phyloP scores from a whole-genome alignment of 2,797 vertebrate genomes.

The Hypotaenidia philippensis region DNA sequence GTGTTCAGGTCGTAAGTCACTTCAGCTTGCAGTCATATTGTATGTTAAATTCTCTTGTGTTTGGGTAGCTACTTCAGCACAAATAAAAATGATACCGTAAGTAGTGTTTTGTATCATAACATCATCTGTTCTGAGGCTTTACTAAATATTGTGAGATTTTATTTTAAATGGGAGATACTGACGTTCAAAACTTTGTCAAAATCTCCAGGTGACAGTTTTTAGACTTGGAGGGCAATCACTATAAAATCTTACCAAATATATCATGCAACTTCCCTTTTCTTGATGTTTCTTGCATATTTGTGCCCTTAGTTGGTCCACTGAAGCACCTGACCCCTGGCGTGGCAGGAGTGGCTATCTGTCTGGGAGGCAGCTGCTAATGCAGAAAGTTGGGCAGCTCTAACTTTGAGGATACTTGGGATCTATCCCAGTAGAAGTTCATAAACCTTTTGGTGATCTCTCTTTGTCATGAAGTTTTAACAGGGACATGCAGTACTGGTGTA shows the following conservation, averaged over 20 bases:
- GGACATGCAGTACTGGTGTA: too few relatives aligned
- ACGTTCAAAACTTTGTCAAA: not conserved
- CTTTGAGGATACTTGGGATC: not conserved
- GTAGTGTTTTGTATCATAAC: not conserved
- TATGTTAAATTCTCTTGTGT: not conserved
- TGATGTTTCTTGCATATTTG: not conserved
- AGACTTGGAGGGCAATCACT: not conserved
- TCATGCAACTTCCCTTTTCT: not conserved
- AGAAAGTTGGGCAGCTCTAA: not conserved
- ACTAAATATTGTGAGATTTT: not conserved
- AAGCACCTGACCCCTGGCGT: fast-evolving
- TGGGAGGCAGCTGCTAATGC: not conserved
- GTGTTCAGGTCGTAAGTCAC: fast-evolving
- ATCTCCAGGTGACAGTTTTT: not conserved
- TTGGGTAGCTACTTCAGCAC: not conserved
- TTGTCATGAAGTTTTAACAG: not conserved
- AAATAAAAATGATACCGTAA: not conserved
- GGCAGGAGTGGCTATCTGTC: not conserved
- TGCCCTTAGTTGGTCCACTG: not conserved
- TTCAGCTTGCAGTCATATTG: not conserved
- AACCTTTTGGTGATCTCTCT: not conserved
- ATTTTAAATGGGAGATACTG: not conserved
- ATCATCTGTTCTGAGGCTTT: not conserved
- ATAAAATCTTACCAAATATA: not conserved
- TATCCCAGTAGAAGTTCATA: not conserved